Evolutionary conservation across 2,113 vertebrate genomes (phyloP).

Genomic region (Cacatua alba): DNA sequence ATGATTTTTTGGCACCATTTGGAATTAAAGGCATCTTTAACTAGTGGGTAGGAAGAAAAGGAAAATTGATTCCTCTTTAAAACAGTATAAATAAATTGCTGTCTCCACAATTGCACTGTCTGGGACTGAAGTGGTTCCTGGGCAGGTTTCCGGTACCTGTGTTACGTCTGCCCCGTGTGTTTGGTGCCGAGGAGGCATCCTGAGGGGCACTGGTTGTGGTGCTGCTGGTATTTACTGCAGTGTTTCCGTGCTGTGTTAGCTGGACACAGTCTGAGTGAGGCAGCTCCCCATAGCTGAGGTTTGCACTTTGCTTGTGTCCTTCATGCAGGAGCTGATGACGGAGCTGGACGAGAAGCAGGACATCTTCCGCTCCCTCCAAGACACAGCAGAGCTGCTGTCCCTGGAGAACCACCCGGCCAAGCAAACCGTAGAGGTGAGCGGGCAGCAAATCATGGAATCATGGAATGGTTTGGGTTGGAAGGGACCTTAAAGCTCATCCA

Average conservation of each 20-base stretch:
- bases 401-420: constrained; percentile 96
- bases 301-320: background rate
- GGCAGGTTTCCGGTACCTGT: background rate
- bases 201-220: accelerated
- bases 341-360: constrained; percentile 92
- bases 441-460: background rate
- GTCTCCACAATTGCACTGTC: background rate
- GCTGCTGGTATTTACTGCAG: accelerated
- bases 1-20: background rate
- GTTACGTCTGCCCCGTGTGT: background rate
- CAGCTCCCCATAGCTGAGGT: background rate
- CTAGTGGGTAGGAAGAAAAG: background rate
- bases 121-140: background rate
- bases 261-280: accelerated
- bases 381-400: constrained; percentile 87
- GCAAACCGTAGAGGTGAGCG: constrained; percentile 91
- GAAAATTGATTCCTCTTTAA: background rate
- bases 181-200: background rate
- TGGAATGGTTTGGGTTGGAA: background rate
- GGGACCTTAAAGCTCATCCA: background rate
- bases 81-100: background rate
- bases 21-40: background rate
- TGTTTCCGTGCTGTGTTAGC: accelerated
- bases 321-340: constrained; percentile 83
- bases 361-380: constrained; percentile 88